Evolutionary conservation across 2,797 vertebrate genomes (phyloP).

Genomic region (Muscicapa striata): DNA sequence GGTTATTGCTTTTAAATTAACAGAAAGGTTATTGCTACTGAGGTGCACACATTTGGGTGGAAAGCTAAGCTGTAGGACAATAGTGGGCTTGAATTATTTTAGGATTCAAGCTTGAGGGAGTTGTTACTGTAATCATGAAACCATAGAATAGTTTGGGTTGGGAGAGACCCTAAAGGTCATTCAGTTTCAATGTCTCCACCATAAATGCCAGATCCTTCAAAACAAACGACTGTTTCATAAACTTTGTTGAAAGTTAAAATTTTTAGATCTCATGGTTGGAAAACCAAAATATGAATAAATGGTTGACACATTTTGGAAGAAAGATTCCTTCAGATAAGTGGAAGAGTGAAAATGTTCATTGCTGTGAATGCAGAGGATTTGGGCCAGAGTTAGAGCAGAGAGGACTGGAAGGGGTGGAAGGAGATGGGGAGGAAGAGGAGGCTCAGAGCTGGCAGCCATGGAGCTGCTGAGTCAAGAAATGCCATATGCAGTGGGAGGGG

Average conservation of each 20-base stretch:
- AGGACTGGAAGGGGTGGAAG: neutral
- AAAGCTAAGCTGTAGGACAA: neutral
- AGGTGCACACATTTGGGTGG: neutral
- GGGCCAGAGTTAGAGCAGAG: neutral
- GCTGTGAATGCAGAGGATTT: neutral
- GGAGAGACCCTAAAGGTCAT: neutral
- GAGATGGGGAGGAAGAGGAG: neutral
- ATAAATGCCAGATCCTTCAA: neutral
- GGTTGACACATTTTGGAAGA: neutral
- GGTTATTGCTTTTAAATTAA: neutral
- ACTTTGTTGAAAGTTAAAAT: neutral
- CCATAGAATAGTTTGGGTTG: neutral
- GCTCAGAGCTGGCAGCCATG: accelerated
- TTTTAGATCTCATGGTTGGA: neutral
- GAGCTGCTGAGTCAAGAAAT: neutral
- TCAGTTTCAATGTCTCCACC: neutral
- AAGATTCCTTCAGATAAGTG: neutral
- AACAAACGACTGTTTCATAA: neutral
- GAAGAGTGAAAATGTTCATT: neutral
- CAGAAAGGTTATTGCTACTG: neutral
- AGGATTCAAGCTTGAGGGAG: neutral
- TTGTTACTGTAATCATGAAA: neutral
- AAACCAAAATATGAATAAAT: neutral
- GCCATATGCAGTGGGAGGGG: neutral
- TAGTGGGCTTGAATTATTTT: neutral